Evolutionary conservation across 2,797 vertebrate species (phyloP).

Genomic region (Enteromius paludinosus): DNA sequence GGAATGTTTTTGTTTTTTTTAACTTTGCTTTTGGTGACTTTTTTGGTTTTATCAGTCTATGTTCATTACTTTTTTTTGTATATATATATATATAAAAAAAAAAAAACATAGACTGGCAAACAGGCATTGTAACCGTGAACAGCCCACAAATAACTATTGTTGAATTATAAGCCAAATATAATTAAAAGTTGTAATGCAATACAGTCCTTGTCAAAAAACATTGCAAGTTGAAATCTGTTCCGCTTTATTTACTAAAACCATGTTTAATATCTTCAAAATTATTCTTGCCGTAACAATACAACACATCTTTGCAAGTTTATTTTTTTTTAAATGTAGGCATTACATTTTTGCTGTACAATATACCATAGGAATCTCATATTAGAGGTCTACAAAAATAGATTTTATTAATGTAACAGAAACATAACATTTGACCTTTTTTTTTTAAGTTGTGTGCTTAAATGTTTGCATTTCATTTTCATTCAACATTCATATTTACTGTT

Average conservation of each 20-base stretch:
- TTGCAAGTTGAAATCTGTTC: conserved; percentile 7
- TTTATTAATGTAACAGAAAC: conserved; percentile 42
- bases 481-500: neutral
- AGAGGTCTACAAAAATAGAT: conserved; percentile 42
- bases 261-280: conserved; percentile 5
- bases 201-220: conserved; percentile 5
- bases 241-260: neutral
- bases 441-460: conserved; percentile 11
- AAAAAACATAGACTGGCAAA: conserved; percentile 4
- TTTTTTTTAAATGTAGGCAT: neutral
- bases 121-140: conserved; percentile 17
- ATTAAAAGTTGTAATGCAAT: conserved; percentile 23
- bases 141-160: conserved; percentile 7
- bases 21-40: conserved; percentile 14
- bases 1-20: conserved; percentile 5
- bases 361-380: conserved; percentile 13
- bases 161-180: conserved; percentile 6
- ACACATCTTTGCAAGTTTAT: neutral
- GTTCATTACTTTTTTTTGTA: conserved; percentile 11
- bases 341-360: conserved; percentile 14
- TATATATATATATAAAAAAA: neutral
- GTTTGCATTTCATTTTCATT: conserved; percentile 20
- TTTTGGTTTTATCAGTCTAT: conserved; percentile 35
- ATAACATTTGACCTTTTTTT: conserved; percentile 11
- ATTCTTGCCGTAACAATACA: neutral